Conservation (phyloP, 2,113 vertebrate species). For the Meleagris gallopavo region DNA sequence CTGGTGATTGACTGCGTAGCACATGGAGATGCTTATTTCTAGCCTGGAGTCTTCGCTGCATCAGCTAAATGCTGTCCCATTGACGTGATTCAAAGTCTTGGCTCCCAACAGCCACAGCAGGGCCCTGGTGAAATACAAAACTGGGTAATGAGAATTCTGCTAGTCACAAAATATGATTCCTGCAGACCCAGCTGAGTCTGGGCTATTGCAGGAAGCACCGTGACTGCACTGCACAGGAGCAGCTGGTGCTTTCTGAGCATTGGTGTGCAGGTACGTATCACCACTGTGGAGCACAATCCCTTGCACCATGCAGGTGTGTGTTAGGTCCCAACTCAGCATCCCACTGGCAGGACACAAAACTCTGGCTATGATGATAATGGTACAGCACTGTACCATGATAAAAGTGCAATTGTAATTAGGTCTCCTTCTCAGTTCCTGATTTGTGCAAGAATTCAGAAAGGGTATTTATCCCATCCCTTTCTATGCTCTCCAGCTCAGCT, state of each 20-base stretch:
- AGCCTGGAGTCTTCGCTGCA: neutral
- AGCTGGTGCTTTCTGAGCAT: neutral
- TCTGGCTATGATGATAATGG: neutral
- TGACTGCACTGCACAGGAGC: rapidly evolving
- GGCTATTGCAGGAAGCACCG: neutral
- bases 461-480: neutral
- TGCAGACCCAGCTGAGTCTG: neutral
- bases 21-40: neutral
- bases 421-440: neutral
- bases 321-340: neutral
- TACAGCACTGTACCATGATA: neutral
- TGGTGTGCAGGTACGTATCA: neutral
- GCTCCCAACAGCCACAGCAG: neutral
- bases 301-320: rapidly evolving
- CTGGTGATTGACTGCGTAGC: rapidly evolving
- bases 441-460: neutral
- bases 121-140: neutral
- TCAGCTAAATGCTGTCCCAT: neutral
- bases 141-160: neutral
- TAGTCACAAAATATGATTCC: neutral
- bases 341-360: rapidly evolving
- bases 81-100: neutral
- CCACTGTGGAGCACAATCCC: rapidly evolving
- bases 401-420: no score
- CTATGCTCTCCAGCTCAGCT: rapidly evolving